Base-by-base conservation (phyloP, 1,140 invertebrate species). In the Archivesica marissinica region DNA sequence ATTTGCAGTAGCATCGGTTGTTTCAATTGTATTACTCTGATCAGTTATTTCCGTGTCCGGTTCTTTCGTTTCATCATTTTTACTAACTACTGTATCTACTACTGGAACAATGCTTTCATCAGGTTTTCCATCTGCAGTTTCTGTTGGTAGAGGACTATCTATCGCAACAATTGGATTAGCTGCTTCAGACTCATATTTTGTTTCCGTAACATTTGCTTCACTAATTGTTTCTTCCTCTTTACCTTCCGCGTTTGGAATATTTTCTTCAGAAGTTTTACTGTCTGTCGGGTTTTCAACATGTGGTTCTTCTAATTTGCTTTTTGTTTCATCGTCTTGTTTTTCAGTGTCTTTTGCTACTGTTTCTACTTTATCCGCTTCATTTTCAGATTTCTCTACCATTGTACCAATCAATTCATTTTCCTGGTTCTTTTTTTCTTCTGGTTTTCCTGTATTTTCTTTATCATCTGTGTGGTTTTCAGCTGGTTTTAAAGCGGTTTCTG, bases 51-150 rank as follows among this genome's bases (percentile, higher is more conserved):
- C 28, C 39, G 38, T 77, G 15, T 47, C 74, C 2, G 33, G n/a
- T 41, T 66, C 74, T 30, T 33, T 85, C 38, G 81, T 35, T 68
- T 54, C 59, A 20, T 50, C 30, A 54, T 39, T 35, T 4, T 35
- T n/a, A n/a, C n/a, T 47, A 0, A 35, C 30, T 33, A 17, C 17
- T 25, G 30, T 44, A 25, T 39, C 35, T n/a, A 39, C 66, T 38
- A 33, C 47, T 38, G 61, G 25, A n/a, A 66, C 44, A 0, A 7
- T 59, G 39, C 30, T 64, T 72, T 72, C 56, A 13, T 33, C 13
- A 11, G 4, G 28, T 70, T 25, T 41, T 20, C 13, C 78, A 28
- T 61, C 80, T 41, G 30, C 28, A 52, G 1, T 54, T 33, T 80
- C 66, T 35, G 25, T 72, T 56, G 38, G 33, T 28, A 52, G 33